A percentile compares a stretch with the other conserved stretches of the same genome.
Evolutionary conservation across 2,888 invertebrate genomes (phyloP).

Genomic region (Drosophila acutilabella): DNA sequence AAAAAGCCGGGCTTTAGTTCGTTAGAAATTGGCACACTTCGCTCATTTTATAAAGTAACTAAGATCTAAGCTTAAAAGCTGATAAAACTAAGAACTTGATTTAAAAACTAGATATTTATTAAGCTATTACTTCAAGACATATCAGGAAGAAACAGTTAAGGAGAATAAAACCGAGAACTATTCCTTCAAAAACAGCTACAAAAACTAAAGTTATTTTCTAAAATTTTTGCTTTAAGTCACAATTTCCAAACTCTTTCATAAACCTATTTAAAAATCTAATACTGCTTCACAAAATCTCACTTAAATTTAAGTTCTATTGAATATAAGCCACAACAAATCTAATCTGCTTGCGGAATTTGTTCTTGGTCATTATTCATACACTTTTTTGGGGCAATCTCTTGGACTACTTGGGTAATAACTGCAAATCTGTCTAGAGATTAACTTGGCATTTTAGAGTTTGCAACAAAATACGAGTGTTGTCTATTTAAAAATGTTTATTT

Average conservation of each 20-base stretch:
- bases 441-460: constrained; percentile 7
- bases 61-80: not conserved
- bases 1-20: not conserved
- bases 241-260: not conserved
- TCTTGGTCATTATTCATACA: constrained; percentile 8
- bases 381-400: constrained; percentile 13
- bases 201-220: no score
- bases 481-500: not conserved
- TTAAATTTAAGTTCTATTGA: constrained; percentile 6
- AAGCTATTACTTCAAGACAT: no score
- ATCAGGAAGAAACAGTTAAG: no score
- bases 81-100: not conserved
- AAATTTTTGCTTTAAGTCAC: no score
- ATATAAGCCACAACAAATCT: constrained; percentile 7
- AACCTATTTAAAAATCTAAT: not conserved
- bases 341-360: constrained; percentile 17
- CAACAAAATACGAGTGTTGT: constrained; percentile 6
- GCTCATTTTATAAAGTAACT: no score
- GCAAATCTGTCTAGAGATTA: constrained; percentile 11
- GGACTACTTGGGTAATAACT: not conserved
- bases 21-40: not conserved
- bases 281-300: not conserved
- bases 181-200: no score
- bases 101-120: no score
- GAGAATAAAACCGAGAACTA: no score